Conservation (phyloP, 1,140 invertebrate genomes). For the Ephestia elutella region DNA sequence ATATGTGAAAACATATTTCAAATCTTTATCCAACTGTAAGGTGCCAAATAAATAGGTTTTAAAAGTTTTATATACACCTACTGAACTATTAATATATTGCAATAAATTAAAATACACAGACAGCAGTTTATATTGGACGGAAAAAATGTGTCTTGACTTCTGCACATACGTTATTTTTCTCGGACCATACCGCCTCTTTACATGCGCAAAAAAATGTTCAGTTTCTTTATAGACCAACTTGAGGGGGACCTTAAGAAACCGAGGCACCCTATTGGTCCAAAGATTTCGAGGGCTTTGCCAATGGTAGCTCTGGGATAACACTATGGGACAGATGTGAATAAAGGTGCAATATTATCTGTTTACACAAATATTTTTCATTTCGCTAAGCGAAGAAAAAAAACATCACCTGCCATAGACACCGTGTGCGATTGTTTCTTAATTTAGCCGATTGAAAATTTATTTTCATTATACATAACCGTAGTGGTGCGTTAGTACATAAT, state of each 20-base stretch:
- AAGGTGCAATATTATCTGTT: conserved; percentile 51
- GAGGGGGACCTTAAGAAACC: conserved; percentile 27
- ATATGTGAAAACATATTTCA: no score
- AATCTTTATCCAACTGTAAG: no score
- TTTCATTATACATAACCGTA: no score
- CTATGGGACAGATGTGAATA: conserved; percentile 46
- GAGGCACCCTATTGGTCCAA: conserved; percentile 39
- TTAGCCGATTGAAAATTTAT: no score
- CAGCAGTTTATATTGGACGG: neutral
- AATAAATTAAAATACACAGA: no score
- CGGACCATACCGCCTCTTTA: neutral
- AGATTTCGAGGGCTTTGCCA: conserved; percentile 34
- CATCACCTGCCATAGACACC: conserved; percentile 28
- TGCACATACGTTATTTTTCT: neutral
- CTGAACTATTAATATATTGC: no score
- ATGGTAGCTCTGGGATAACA: conserved; percentile 46
- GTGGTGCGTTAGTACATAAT: no score
- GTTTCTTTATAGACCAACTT: conserved; percentile 15
- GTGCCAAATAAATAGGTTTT: no score
- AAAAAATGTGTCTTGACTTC: no score
- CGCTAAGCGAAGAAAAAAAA: conserved; percentile 24
- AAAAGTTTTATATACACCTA: no score
- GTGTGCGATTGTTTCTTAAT: neutral
- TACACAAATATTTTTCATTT: conserved; percentile 35
- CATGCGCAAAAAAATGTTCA: neutral